Conservation (phyloP, 1,140 invertebrate species). For the Stenopsyche tienmushanensis region DNA sequence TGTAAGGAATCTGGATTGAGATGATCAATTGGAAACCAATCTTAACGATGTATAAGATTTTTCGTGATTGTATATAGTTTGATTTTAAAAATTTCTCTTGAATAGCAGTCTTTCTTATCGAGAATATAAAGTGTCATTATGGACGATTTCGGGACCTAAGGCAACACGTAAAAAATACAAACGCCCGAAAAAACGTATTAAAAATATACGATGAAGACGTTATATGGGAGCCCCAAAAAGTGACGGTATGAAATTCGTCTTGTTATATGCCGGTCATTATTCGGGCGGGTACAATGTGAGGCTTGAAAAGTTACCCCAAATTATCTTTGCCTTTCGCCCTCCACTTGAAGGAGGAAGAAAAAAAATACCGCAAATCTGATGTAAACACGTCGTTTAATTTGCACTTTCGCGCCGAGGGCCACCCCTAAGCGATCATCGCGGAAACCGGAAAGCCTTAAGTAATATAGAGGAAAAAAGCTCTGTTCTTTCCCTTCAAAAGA, state of each 20-base stretch:
- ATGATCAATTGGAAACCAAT: too few relatives aligned
- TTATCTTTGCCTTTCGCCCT: slow-evolving; percentile 23
- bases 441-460: slow-evolving; percentile 29
- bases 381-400: slow-evolving; percentile 44
- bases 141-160: too few relatives aligned
- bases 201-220: too few relatives aligned
- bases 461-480: slow-evolving; percentile 6
- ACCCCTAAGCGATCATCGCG: slow-evolving; percentile 34
- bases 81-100: too few relatives aligned
- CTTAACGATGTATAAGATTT: too few relatives aligned
- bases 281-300: slow-evolving; percentile 21
- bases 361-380: slow-evolving; percentile 41
- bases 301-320: slow-evolving; percentile 35
- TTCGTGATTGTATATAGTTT: too few relatives aligned
- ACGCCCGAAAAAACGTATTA: too few relatives aligned
- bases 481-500: slow-evolving; percentile 25
- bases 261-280: slow-evolving; percentile 8
- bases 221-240: too few relatives aligned
- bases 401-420: slow-evolving; percentile 36
- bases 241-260: slow-evolving; percentile 13
- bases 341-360: slow-evolving; percentile 1
- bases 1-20: too few relatives aligned
- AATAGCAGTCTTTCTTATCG: too few relatives aligned
- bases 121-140: too few relatives aligned
- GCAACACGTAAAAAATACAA: too few relatives aligned